Conservation (phyloP, 2,113 vertebrate species). For the Desmodus rotundus region DNA sequence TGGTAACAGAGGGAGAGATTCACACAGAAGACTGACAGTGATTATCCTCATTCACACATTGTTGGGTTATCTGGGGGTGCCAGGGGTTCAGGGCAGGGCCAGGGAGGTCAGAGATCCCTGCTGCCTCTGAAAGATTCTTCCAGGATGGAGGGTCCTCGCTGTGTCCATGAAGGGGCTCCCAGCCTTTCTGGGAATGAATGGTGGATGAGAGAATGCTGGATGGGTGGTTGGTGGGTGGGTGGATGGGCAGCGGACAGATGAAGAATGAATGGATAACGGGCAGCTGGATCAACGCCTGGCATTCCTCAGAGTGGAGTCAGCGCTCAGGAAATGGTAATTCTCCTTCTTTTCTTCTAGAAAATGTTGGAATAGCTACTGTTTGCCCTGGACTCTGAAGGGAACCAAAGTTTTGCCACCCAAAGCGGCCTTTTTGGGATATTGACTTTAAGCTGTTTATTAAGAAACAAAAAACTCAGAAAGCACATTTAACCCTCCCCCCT, state of each 20-base stretch:
- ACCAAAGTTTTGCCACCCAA: neutral
- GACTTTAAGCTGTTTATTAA: neutral
- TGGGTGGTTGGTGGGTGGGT: neutral
- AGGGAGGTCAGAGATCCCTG: neutral
- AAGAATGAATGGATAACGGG: neutral
- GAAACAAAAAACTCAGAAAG: neutral
- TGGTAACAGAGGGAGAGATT: no score
- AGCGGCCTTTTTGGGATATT: neutral
- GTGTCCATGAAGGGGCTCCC: neutral
- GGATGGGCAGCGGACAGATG: no score
- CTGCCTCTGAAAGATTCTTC: neutral
- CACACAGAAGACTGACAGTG: neutral
- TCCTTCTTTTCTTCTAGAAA: neutral
- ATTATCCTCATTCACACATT: neutral
- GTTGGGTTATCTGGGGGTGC: neutral
- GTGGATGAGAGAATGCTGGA: neutral
- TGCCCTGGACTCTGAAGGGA: neutral
- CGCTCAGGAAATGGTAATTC: neutral
- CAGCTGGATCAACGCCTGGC: neutral
- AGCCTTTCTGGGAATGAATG: neutral
- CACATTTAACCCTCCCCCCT: neutral
- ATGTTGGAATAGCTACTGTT: neutral
- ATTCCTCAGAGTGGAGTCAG: fast-evolving
- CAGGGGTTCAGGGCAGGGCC: fast-evolving
- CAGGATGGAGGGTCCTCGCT: neutral